Percentiles rank a stretch among this genome's conserved stretches.
Evolutionary conservation across 2,797 vertebrate species (phyloP).

Genomic region (Hoplostethus mediterraneus): DNA sequence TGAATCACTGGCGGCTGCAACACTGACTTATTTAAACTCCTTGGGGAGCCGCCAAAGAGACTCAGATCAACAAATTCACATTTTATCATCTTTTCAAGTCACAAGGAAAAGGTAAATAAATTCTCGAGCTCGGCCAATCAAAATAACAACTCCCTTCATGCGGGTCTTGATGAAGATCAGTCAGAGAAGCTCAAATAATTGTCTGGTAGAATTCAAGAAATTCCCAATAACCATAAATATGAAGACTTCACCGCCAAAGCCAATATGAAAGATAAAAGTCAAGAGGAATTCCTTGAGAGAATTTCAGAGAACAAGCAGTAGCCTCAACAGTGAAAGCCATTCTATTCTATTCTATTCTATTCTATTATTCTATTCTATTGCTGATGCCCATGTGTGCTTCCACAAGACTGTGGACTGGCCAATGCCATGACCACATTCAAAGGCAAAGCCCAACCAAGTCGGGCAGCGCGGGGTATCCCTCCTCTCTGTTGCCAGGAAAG

Average conservation of each 20-base stretch:
- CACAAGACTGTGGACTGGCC: not conserved
- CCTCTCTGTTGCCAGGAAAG: not conserved
- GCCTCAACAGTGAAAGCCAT: not conserved
- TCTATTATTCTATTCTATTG: not conserved
- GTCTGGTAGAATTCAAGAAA: not conserved
- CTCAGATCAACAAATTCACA: slow-evolving; percentile 67
- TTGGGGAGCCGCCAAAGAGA: slow-evolving; percentile 43
- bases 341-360: not conserved
- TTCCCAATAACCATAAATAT: not conserved
- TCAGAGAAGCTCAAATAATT: not conserved
- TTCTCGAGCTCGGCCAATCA: slow-evolving; percentile 36
- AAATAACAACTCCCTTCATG: slow-evolving; percentile 1
- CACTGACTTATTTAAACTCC: slow-evolving; percentile 51
- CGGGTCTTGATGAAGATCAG: not conserved
- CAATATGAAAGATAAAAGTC: not conserved
- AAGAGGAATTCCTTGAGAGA: not conserved
- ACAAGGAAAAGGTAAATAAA: slow-evolving; percentile 42
- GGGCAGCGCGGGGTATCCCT: not conserved
- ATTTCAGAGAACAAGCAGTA: not conserved
- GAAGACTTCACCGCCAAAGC: not conserved
- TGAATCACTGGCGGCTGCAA: slow-evolving; percentile 45
- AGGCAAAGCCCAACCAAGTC: slow-evolving; percentile 14
- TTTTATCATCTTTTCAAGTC: slow-evolving; percentile 49
- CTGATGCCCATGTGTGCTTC: not conserved
- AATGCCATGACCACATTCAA: not conserved